Base-by-base conservation (phyloP, 2,888 invertebrate species). In the Diarsia dahlii region DNA sequence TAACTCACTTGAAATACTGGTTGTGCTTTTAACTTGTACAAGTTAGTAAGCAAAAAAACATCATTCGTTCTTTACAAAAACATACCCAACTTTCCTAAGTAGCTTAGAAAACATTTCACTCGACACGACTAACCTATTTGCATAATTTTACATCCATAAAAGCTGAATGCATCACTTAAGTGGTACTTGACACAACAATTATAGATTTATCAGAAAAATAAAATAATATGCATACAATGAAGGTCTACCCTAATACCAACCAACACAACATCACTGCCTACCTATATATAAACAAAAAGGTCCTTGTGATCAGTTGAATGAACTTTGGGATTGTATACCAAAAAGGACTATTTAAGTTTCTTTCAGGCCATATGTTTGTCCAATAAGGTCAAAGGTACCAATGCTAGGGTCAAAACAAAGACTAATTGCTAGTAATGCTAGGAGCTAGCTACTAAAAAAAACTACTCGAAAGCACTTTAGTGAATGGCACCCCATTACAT, bases 401-500 rank as follows among this genome's bases (percentile, higher is more conserved):
- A 39, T 18, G 46, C 46, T 67, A 64, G 52, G 39, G 28, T 28
- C 28, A 70, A 28, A 72, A 81, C 71, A 84, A 83, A 72, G 46
- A 28, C 28, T 71, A 46, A 76, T 82, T 80, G 60, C 50, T 50
- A 48, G 71, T 66, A 73, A 64, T 73, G 63, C 52, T 71, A 62
- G 68, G 63, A 69, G 54, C 71, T 48, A 70, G 71, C 45, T 62
- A 54, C 68, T 62, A 46, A 62, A 3, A 63, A 82, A 82, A 69
- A 48, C 39, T 74, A 28, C n/a, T 54, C 64, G 34, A 56, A 75
- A 71, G 58, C 64, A 52, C 75, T 80, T 56, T 52, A 48, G 28
- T 28, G 60, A 79, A 70, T 74, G 67, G 48, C 58, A 56, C 52
- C 45, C 78, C 64, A 72, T 63, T 64, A 65, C 48, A 60, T 71